phyloP scores from a whole-genome alignment of 2,888 invertebrate genomes.

The Yponomeuta malinellus region DNA sequence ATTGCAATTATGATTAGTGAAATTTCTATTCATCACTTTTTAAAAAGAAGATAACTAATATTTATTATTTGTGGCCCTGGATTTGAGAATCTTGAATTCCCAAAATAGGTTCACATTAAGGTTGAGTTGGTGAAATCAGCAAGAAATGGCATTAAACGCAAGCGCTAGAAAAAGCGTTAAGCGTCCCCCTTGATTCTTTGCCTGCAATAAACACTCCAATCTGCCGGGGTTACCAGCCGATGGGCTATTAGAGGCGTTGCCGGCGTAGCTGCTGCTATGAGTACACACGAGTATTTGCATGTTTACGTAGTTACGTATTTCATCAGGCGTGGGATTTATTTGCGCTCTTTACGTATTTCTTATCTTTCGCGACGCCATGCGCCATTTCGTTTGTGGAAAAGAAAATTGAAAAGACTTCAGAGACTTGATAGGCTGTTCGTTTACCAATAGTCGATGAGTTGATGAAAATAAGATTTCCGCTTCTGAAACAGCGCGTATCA shows the following conservation, averaged over 20 bases:
- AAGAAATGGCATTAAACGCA: no score
- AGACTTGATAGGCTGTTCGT: no score
- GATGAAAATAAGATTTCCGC: no score
- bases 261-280: conserved; percentile 11
- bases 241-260: conserved; percentile 4
- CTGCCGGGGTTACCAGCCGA: conserved; percentile 18
- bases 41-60: no score
- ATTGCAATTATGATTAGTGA: no score
- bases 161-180: not conserved
- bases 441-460: no score
- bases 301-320: conserved; percentile 19
- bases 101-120: no score
- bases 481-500: no score
- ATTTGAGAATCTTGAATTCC: no score
- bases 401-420: not conserved
- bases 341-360: not conserved
- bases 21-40: no score
- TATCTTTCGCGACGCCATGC: conserved; percentile 28
- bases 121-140: no score
- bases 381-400: conserved; percentile 6
- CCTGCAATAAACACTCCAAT: conserved; percentile 23
- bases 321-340: not conserved
- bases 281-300: conserved; percentile 20
- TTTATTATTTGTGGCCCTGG: no score
- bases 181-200: not conserved